Percentiles rank a stretch among this genome's conserved stretches.
phyloP scores from a whole-genome alignment of 2,113 vertebrate genomes.

The Electrona antarctica region DNA sequence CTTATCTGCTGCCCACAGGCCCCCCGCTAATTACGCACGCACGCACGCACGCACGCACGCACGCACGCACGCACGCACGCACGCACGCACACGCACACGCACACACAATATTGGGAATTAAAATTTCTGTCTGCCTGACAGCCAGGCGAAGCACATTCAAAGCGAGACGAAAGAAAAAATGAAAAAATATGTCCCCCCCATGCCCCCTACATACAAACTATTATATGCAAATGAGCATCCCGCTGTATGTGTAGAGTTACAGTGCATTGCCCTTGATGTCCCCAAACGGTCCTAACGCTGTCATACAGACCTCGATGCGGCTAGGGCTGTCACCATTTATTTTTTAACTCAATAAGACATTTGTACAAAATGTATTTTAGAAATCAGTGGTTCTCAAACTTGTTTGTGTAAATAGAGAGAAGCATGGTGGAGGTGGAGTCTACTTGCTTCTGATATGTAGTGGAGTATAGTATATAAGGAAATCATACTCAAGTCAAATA shows the following conservation, averaged over 20 bases:
- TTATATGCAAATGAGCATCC: not conserved
- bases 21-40: conserved; percentile 58
- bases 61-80: conserved; percentile 42
- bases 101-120: conserved; percentile 53
- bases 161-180: conserved; percentile 29
- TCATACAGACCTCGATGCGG: too few relatives aligned
- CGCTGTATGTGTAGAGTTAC: not conserved
- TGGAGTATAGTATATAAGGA: too few relatives aligned
- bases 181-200: conserved; percentile 25
- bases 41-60: conserved; percentile 40
- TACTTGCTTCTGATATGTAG: too few relatives aligned
- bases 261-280: not conserved
- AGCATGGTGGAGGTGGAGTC: too few relatives aligned
- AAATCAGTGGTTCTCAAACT: too few relatives aligned
- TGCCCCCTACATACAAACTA: not conserved
- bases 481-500: too few relatives aligned
- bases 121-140: conserved; percentile 45
- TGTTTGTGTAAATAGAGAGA: too few relatives aligned
- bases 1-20: conserved; percentile 70
- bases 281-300: too few relatives aligned
- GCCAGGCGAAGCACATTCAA: conserved; percentile 18
- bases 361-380: too few relatives aligned
- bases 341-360: too few relatives aligned
- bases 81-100: conserved; percentile 52
- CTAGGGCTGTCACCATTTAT: too few relatives aligned